These are phyloP conservation scores for Eupithecia pulchellata DNA, from an alignment of 2,888 invertebrate species.

Conservation along the genomic window DNA sequence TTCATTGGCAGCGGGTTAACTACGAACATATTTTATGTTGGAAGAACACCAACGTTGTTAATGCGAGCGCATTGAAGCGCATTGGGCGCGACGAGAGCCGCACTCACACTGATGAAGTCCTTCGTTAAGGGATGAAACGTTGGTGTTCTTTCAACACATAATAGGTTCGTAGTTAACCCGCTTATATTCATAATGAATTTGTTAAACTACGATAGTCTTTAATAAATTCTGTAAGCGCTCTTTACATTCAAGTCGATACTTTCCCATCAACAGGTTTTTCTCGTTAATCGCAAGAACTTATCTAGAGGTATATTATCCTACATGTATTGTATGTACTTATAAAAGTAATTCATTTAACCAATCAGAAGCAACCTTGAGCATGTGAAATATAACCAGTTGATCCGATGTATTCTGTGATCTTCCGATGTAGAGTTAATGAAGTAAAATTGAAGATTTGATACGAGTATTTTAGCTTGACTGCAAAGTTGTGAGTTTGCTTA, in stretches of 20 bases:
- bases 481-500: constrained; percentile 23
- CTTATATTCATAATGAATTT: no score
- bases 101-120: no score
- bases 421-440: constrained; percentile 15
- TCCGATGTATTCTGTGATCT: constrained; percentile 12
- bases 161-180: no score
- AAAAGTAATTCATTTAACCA: constrained; percentile 14
- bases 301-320: not conserved
- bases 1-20: no score
- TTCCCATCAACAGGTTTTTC: not conserved
- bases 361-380: constrained; percentile 47
- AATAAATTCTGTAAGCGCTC: not conserved
- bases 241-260: not conserved
- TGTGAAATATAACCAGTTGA: constrained; percentile 40
- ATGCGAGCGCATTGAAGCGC: no score
- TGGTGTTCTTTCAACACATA: no score
- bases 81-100: no score
- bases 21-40: no score
- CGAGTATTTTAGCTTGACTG: constrained; percentile 20
- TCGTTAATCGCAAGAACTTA: not conserved
- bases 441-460: constrained; percentile 22
- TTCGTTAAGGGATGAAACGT: no score
- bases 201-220: no score
- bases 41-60: no score
- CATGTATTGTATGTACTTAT: not conserved